A percentile compares a stretch with the other conserved stretches of the same genome.
Conservation (phyloP, 2,888 invertebrate species). For the Graphium colonna region DNA sequence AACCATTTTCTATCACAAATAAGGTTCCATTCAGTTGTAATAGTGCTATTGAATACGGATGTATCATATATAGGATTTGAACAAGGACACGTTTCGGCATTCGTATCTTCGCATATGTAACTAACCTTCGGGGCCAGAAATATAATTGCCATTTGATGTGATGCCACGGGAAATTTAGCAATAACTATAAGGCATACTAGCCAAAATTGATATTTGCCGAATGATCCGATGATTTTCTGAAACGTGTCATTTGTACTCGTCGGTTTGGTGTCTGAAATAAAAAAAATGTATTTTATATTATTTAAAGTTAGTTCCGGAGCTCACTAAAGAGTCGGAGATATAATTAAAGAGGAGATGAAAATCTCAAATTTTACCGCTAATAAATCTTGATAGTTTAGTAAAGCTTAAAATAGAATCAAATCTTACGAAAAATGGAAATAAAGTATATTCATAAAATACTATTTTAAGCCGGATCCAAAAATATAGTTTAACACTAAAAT, state of each 20-base stretch:
- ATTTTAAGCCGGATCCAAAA: no score
- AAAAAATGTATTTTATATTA: no score
- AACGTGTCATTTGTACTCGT: constrained; percentile 48
- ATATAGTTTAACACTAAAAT: no score
- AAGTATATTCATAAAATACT: no score
- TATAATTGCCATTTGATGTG: constrained; percentile 74
- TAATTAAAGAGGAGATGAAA: no score
- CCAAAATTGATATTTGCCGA: constrained; percentile 74
- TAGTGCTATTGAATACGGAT: constrained; percentile 84
- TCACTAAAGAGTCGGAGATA: no score
- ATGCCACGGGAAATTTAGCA: constrained; percentile 70
- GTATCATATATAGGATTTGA: constrained; percentile 80
- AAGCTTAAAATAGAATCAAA: no score
- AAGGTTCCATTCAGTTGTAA: constrained; percentile 87
- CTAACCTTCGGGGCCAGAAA: constrained; percentile 67
- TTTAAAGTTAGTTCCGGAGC: no score
- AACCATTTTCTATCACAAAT: constrained; percentile 84
- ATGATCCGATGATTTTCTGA: constrained; percentile 65
- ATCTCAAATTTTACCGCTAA: no score
- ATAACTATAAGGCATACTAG: constrained; percentile 60
- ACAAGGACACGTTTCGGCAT: constrained; percentile 76
- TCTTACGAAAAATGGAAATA: no score
- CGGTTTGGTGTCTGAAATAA: constrained; percentile 35
- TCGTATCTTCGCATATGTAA: constrained; percentile 45
- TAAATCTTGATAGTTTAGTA: no score